Evolutionary conservation across 2,113 vertebrate species (phyloP).

Genomic region (Ictalurus punctatus): DNA sequence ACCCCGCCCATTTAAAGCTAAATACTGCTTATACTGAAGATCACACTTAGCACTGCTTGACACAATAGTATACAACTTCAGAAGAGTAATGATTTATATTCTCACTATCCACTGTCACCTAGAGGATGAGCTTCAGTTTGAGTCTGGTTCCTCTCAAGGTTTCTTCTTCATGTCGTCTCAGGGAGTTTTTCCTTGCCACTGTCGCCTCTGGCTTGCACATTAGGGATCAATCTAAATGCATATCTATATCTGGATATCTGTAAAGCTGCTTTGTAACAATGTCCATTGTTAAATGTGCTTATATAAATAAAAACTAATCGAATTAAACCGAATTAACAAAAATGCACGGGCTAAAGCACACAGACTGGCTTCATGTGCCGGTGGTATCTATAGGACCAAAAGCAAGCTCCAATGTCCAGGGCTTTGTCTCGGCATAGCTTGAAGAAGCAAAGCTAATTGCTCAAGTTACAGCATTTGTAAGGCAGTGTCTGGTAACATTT

Average conservation of each 20-base stretch:
- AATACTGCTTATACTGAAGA: neutral
- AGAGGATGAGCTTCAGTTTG: neutral
- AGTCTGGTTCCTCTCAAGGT: neutral
- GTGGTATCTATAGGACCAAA: constrained; percentile 6
- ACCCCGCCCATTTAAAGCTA: neutral
- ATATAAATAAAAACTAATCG: neutral
- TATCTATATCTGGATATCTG: neutral
- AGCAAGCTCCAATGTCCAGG: constrained; percentile 15
- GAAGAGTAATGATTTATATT: neutral
- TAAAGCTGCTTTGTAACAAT: neutral
- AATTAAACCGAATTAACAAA: neutral
- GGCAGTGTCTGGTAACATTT: constrained; percentile 57
- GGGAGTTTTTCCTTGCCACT: neutral
- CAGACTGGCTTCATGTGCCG: neutral
- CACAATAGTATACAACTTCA: neutral
- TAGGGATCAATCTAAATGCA: neutral
- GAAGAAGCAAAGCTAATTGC: constrained; percentile 58
- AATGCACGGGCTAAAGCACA: neutral
- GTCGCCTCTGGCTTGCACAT: neutral
- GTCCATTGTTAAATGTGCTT: neutral
- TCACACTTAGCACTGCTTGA: neutral
- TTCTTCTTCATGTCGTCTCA: neutral
- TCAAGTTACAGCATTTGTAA: constrained; percentile 61
- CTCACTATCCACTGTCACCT: neutral
- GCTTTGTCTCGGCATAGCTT: constrained; percentile 46